Conservation (phyloP, 2,888 invertebrate genomes). For the Agrotis exclamationis region DNA sequence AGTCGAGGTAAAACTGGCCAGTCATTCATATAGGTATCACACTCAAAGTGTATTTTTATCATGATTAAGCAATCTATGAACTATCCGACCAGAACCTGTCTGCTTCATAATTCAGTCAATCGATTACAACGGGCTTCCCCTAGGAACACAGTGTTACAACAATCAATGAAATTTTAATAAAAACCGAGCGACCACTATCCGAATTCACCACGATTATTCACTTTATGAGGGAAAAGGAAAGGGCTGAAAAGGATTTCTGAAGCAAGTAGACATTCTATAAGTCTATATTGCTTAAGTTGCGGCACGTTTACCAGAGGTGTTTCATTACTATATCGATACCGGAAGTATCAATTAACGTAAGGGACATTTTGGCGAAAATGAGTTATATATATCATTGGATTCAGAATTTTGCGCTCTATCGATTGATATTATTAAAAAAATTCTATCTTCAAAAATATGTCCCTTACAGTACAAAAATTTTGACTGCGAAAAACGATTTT, state of each 20-base stretch:
- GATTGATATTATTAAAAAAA: no score
- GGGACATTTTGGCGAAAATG: no score
- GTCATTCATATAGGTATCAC: constrained; percentile 29
- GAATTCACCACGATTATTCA: neutral
- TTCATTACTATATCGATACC: no score
- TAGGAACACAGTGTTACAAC: neutral
- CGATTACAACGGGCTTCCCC: constrained; percentile 19
- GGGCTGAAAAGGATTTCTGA: constrained; percentile 5
- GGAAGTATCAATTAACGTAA: no score
- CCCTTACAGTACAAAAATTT: no score
- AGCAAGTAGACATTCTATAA: constrained; percentile 2
- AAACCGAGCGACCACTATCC: constrained; percentile 13
- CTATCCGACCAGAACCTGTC: constrained; percentile 19
- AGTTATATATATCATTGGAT: no score
- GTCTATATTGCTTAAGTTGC: constrained; percentile 1
- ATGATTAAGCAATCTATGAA: constrained; percentile 46
- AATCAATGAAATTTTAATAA: constrained; percentile 20
- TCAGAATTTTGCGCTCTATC: no score
- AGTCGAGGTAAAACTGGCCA: constrained; percentile 15
- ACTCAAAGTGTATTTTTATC: constrained; percentile 28
- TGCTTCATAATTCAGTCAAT: constrained; percentile 44
- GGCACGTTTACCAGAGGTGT: neutral
- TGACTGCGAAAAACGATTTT: no score
- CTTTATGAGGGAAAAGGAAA: constrained; percentile 1
- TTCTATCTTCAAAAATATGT: no score